These are phyloP conservation scores for Trachelus stipa DNA, from an alignment of 2,888 invertebrate species.

Conservation along the genomic window DNA sequence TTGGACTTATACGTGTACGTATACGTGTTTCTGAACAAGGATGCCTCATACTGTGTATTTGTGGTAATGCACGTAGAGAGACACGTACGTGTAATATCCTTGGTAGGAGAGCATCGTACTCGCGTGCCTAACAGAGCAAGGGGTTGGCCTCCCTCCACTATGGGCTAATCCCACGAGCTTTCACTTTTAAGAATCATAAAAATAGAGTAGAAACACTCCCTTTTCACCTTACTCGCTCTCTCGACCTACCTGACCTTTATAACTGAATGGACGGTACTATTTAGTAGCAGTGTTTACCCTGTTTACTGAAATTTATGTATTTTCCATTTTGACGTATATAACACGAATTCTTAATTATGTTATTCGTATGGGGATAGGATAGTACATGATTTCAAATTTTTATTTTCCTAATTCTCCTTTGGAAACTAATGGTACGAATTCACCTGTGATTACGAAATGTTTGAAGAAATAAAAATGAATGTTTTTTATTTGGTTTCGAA, in stretches of 20 bases:
- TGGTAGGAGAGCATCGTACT: background rate
- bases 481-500: background rate
- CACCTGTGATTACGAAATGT: background rate
- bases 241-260: background rate
- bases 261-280: background rate
- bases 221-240: background rate
- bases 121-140: background rate
- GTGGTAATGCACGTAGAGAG: background rate
- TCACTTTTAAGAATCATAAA: background rate
- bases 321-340: background rate
- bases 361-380: background rate
- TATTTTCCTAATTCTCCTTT: background rate
- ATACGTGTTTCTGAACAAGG: background rate
- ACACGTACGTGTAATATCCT: background rate
- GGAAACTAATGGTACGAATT: background rate
- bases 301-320: background rate
- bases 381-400: background rate
- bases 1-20: slow-evolving; percentile 19
- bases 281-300: background rate
- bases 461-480: background rate
- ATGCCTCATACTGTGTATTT: background rate
- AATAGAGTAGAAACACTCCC: background rate
- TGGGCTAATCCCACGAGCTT: background rate
- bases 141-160: background rate
- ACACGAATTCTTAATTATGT: background rate